These are phyloP conservation scores for Momotus momota DNA, from an alignment of 2,797 vertebrate species.

Conservation along the genomic window DNA sequence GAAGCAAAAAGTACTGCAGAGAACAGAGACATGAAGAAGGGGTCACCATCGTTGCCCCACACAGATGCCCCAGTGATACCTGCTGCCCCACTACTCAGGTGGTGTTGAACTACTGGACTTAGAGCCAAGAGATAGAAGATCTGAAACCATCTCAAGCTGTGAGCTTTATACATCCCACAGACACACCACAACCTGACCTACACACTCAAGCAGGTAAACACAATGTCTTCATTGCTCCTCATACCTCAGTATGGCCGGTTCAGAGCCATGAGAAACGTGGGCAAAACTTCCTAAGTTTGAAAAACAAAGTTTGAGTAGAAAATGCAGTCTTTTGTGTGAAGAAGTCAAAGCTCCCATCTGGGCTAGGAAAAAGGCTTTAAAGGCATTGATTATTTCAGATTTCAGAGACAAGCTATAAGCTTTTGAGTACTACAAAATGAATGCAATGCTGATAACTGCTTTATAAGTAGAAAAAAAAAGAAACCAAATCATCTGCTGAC, in stretches of 20 bases:
- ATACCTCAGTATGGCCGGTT: background rate
- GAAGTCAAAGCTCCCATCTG: background rate
- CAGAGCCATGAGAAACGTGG: background rate
- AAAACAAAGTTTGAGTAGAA: background rate
- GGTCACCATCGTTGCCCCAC: rapidly evolving
- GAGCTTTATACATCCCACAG: background rate
- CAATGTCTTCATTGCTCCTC: rapidly evolving
- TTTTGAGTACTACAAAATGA: background rate
- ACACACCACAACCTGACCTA: background rate
- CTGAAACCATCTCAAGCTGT: background rate
- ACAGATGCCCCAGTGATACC: background rate
- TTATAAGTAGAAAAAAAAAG: background rate
- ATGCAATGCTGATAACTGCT: background rate
- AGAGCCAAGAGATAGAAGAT: background rate
- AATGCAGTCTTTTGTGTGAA: background rate
- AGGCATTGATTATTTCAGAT: background rate
- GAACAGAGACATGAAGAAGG: background rate
- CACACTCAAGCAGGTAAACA: background rate
- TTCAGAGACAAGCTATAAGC: background rate
- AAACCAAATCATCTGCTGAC: background rate
- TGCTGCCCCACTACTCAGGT: background rate
- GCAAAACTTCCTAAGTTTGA: background rate
- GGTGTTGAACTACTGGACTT: background rate
- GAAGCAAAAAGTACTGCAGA: background rate
- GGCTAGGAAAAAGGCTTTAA: background rate